A percentile compares a stretch with the other conserved stretches of the same genome.
These are phyloP conservation scores for Nemopilema nomurai DNA, from an alignment of 30 jellyfish, hydroid and myxozoan genomes.

Conservation along the genomic window DNA sequence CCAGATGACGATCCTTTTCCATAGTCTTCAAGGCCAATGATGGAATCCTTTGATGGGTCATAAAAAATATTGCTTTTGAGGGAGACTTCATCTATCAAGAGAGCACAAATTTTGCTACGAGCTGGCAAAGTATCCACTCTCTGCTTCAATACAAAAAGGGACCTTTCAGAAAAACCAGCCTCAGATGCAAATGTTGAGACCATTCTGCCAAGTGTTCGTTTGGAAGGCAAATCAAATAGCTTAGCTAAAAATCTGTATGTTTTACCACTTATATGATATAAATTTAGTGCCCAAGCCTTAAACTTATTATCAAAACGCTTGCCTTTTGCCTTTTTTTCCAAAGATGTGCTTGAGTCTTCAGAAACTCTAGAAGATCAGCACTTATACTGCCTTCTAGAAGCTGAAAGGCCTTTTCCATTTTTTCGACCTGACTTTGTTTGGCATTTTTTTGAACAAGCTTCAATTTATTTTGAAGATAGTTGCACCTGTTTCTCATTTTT, in stretches of 20 bases:
- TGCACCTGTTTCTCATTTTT: neutral
- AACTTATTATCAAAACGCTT: neutral
- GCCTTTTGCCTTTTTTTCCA: too few species aligned
- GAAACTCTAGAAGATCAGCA: neutral
- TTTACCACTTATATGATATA: too few species aligned
- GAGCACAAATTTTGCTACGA: too few species aligned
- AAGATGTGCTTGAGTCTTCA: neutral
- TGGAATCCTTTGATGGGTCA: neutral
- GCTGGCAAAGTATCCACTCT: conserved; percentile 1
- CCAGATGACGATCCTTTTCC: neutral
- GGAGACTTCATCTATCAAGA: conserved; percentile 9
- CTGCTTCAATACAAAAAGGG: conserved; percentile 8
- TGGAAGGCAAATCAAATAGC: neutral
- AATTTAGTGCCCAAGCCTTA: too few species aligned
- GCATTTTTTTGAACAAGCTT: neutral
- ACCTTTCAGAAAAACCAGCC: conserved; percentile 5
- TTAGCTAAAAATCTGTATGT: conserved; percentile 2
- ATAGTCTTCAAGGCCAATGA: neutral
- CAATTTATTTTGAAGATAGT: neutral
- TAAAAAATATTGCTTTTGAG: neutral
- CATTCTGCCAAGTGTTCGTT: neutral
- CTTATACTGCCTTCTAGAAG: neutral
- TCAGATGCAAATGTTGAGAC: conserved; percentile 6
- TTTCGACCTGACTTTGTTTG: neutral
- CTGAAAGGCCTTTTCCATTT: neutral